Conservation (phyloP, 53 echinoderm and acorn worm species). For the Glandiceps talaboti region DNA sequence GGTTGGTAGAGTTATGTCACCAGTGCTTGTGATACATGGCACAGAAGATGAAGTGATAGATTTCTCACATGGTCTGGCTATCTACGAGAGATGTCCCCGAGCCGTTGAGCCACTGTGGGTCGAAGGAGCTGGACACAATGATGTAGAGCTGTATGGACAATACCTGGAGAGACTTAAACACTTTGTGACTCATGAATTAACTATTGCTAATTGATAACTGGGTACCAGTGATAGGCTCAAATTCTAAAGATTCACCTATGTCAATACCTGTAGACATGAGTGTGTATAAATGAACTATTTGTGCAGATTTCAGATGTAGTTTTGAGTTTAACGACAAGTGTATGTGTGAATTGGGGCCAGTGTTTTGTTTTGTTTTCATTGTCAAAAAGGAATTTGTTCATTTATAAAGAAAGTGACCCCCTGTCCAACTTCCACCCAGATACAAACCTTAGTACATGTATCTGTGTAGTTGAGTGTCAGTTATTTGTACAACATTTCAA, state of each 20-base stretch:
- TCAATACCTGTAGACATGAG: neutral
- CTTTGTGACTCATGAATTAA: conserved; percentile 87
- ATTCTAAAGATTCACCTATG: neutral
- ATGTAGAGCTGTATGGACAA: conserved; percentile 94
- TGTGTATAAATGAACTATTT: neutral
- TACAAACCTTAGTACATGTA: too few relatives aligned
- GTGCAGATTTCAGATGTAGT: neutral
- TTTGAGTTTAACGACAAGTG: too few relatives aligned
- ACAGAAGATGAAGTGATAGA: conserved; percentile 99
- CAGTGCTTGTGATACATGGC: conserved; percentile 94
- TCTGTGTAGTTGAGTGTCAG: too few relatives aligned
- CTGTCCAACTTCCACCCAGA: too few relatives aligned
- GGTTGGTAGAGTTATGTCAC: conserved; percentile 76
- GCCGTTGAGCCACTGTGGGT: conserved; percentile 98
- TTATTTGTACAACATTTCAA: too few relatives aligned
- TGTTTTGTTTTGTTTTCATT: neutral
- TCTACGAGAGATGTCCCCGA: conserved; percentile 89
- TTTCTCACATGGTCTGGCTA: conserved; percentile 96
- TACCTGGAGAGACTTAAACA: conserved; percentile 97
- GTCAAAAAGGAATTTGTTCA: too few relatives aligned
- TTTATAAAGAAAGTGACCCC: too few relatives aligned
- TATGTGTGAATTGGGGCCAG: neutral
- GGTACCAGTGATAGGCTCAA: neutral
- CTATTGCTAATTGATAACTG: neutral
- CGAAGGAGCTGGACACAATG: conserved; percentile 97